Base-by-base conservation (phyloP, 2,888 invertebrate genomes). In the Lasioglossum malachurum region DNA sequence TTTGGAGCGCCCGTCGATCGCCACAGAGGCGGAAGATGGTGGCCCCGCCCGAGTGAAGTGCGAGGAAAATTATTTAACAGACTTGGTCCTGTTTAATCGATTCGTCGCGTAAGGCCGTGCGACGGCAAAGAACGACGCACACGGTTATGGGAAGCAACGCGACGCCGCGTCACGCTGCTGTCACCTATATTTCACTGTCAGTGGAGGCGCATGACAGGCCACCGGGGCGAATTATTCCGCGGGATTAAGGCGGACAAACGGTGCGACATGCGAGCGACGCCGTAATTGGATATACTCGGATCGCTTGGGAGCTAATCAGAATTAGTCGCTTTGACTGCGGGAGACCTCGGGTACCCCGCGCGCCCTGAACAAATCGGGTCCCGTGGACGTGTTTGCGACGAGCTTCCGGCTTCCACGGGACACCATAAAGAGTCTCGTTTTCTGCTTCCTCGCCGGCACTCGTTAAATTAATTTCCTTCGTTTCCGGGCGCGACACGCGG, bases 281-380 rank as follows among this genome's bases (percentile, higher is more conserved):
- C 86, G 83, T 91, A 91, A 91, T 91, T 91, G 91, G 91, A 91
- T 90, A 88, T 89, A 90, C 87, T 85, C 83, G 82, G 88, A 91
- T 91, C 88, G 87, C 87, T 89, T 88, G 89, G 87, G 84, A 87
- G 87, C 90, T 90, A 90, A 91, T 91, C 91, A 87, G 90, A 86
- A 89, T 88, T 89, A 88, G 87, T 83, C 85, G 89, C 82, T 85
- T 89, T 83, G 89, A 80, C 78, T 88, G 80, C 67, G 79, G 76
- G 74, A 53, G 71, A 75, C 73, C 79, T 38, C 76, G 41, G 10
- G 53, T n/a, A n/a, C 53, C n/a, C 31, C 31, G 75, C 67, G 67
- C 57, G 71, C 38, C 71, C 82, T 72, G 71, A 84, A 89, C 83
- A 86, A 85, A 90, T 89, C 83, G 81, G 19, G 76, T 38, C 46